These are phyloP conservation scores for Amblyopsis hoosieri DNA, from an alignment of 2,797 vertebrate species.

Conservation along the genomic window DNA sequence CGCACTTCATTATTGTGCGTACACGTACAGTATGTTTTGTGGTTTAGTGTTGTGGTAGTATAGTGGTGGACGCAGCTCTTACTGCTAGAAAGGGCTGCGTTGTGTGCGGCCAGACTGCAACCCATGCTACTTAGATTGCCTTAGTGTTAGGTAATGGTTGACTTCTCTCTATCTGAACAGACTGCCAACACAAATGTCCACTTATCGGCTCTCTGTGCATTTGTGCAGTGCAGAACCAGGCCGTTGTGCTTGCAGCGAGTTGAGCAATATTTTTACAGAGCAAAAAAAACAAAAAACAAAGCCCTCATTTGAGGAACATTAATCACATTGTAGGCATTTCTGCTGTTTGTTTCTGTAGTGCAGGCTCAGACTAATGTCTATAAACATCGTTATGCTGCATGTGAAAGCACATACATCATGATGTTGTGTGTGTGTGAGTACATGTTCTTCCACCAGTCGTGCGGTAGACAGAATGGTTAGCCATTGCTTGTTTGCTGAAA, in stretches of 20 bases:
- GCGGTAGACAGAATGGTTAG: no score
- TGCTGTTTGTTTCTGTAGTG: constrained; percentile 5
- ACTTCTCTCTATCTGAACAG: constrained; percentile 31
- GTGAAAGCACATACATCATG: no score
- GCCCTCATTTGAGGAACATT: constrained; percentile 37
- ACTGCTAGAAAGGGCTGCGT: background rate
- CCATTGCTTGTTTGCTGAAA: no score
- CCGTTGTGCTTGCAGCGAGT: background rate
- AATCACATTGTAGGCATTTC: constrained; percentile 44
- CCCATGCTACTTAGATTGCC: constrained; percentile 9
- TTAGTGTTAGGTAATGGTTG: constrained; percentile 48
- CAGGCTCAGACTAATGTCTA: no score
- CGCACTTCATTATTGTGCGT: no score
- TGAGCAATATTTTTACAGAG: constrained; percentile 1
- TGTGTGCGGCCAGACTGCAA: background rate
- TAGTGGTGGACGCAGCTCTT: background rate
- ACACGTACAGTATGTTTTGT: no score
- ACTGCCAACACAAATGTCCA: constrained; percentile 37
- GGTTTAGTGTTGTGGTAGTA: no score
- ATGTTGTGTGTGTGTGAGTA: no score
- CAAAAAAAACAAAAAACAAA: constrained; percentile 15
- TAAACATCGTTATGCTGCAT: no score
- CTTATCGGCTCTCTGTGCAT: constrained; percentile 37
- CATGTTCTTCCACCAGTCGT: no score
- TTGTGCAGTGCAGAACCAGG: background rate